These are phyloP conservation scores for Lepidurus apus DNA, from an alignment of 1,140 invertebrate genomes.

Conservation along the genomic window DNA sequence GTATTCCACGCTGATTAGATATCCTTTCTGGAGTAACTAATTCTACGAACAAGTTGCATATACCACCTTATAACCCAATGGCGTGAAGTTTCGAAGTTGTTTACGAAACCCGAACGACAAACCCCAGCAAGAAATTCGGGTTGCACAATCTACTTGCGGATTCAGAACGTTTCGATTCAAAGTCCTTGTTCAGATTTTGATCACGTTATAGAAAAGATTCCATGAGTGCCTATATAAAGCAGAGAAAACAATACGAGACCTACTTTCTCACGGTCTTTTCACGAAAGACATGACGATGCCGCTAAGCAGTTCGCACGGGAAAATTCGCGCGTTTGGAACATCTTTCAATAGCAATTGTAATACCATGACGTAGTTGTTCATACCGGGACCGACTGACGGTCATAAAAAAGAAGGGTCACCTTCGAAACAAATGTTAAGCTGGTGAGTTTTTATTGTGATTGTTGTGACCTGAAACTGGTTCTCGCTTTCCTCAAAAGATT, in stretches of 20 bases:
- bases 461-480: no score
- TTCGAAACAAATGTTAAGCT: no score
- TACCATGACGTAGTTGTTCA: neutral
- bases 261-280: constrained; percentile 4
- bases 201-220: neutral
- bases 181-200: constrained; percentile 7
- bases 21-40: neutral
- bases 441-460: no score
- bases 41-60: neutral
- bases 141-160: constrained; percentile 21
- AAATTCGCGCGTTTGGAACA: neutral
- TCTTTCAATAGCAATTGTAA: neutral
- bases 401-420: no score
- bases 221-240: neutral
- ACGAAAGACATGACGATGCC: neutral
- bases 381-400: neutral
- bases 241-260: neutral
- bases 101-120: neutral
- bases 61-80: neutral
- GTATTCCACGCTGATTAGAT: neutral
- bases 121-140: neutral
- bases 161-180: neutral
- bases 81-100: neutral
- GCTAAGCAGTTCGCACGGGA: neutral
- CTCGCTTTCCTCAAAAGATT: no score